Conservation (phyloP, 2,888 invertebrate species). For the Athripsodes cinereus region DNA sequence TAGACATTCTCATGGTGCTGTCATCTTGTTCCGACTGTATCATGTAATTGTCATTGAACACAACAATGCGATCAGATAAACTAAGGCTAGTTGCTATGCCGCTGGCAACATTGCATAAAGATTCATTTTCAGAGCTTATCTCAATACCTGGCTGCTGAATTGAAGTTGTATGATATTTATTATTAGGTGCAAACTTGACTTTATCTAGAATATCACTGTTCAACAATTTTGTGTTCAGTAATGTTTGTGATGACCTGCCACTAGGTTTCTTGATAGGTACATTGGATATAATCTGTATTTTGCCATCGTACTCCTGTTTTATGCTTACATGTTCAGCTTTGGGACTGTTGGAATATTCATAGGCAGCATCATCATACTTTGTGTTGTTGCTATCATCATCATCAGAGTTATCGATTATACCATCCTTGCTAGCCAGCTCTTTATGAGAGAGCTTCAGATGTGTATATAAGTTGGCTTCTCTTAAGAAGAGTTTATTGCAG, state of each 20-base stretch:
- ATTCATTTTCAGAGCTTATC: slow-evolving; percentile 49
- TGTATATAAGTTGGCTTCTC: slow-evolving; percentile 62
- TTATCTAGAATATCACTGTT: slow-evolving; percentile 17
- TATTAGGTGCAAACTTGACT: slow-evolving; percentile 30
- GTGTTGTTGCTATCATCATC: slow-evolving; percentile 47
- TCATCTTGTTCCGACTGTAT: slow-evolving; percentile 30
- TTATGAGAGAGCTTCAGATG: slow-evolving; percentile 64
- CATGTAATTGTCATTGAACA: slow-evolving; percentile 55
- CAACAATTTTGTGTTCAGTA: slow-evolving; percentile 28
- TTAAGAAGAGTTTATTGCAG: slow-evolving; percentile 66
- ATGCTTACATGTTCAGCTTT: slow-evolving; percentile 36
- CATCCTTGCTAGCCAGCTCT: slow-evolving; percentile 57
- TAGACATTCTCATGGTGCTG: slow-evolving; percentile 31
- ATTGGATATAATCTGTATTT: slow-evolving; percentile 48
- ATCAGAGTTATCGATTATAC: slow-evolving; percentile 53
- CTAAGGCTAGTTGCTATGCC: slow-evolving; percentile 53
- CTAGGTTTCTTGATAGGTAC: slow-evolving; percentile 24
- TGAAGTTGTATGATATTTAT: slow-evolving; percentile 25
- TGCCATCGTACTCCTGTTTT: slow-evolving; percentile 39
- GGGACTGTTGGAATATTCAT: slow-evolving; percentile 29
- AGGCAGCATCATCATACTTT: slow-evolving; percentile 31
- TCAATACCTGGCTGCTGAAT: slow-evolving; percentile 28
- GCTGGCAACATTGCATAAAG: slow-evolving; percentile 49
- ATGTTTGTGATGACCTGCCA: slow-evolving; percentile 31
- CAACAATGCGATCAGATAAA: slow-evolving; percentile 47